These are phyloP conservation scores for Hydriomena furcata DNA, from an alignment of 2,888 invertebrate species.

Conservation along the genomic window DNA sequence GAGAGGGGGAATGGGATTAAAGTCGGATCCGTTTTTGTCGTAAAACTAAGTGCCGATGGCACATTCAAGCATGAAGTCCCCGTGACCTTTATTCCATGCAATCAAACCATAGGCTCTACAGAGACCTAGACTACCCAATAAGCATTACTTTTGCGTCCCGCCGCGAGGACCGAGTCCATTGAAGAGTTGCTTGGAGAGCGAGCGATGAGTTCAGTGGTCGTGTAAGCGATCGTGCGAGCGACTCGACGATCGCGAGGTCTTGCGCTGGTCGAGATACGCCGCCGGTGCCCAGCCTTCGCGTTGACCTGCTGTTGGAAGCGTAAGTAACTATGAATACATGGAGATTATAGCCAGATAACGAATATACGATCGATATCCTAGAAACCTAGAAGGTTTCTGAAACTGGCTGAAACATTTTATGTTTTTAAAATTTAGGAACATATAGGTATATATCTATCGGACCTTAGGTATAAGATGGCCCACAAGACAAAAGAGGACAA, in stretches of 20 bases:
- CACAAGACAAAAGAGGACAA: no score
- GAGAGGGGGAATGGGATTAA: constrained; percentile 7
- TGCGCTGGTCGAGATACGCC: constrained; percentile 94
- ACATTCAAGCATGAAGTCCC: constrained; percentile 7
- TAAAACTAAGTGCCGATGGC: constrained; percentile 26
- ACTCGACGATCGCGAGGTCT: constrained; percentile 89
- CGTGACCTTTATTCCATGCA: not conserved
- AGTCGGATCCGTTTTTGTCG: constrained; percentile 24
- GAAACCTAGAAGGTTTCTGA: no score
- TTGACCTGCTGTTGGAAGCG: constrained; percentile 76
- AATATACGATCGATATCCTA: no score
- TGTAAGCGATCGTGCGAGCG: constrained; percentile 84
- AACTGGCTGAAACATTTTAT: no score
- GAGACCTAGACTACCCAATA: not conserved
- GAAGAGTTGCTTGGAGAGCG: constrained; percentile 2
- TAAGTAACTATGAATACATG: no score
- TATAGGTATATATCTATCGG: no score
- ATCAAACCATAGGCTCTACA: not conserved
- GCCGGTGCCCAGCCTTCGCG: constrained; percentile 97
- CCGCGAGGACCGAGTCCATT: constrained; percentile 4
- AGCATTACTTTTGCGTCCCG: constrained; percentile 5
- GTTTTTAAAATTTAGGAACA: no score
- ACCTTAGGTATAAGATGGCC: no score
- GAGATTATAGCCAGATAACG: no score
- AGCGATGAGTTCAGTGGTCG: constrained; percentile 63